phyloP scores from a whole-genome alignment of 92 coral and sea anemone species.

The Epizoanthus illoricatus region DNA sequence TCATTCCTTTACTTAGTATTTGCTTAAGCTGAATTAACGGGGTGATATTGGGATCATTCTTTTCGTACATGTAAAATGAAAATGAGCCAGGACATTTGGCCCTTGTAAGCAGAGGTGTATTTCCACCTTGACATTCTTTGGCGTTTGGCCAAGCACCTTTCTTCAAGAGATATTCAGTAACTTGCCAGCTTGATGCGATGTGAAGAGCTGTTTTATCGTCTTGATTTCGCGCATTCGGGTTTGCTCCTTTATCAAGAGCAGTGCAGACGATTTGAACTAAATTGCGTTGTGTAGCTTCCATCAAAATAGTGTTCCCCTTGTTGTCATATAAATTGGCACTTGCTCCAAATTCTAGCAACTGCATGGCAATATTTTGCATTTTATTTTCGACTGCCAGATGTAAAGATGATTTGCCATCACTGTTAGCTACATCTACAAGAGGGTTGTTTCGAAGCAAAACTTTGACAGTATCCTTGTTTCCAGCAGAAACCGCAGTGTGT shows the following conservation, averaged over 20 bases:
- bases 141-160: neutral
- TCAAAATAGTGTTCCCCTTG: neutral
- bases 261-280: neutral
- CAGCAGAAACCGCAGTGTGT: neutral
- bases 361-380: neutral
- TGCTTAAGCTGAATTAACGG: neutral
- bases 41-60: neutral
- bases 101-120: neutral
- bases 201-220: neutral
- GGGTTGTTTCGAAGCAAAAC: neutral
- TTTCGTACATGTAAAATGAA: neutral
- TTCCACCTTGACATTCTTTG: neutral
- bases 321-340: neutral
- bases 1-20: neutral
- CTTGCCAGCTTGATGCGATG: neutral
- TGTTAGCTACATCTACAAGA: neutral
- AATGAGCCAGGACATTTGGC: neutral
- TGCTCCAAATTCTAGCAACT: neutral
- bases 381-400: neutral
- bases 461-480: neutral
- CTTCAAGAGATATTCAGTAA: neutral
- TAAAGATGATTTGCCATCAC: neutral
- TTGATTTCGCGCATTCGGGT: neutral
- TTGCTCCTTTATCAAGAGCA: neutral
- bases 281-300: neutral